Evolutionary conservation across 2,113 vertebrate species (phyloP).

Genomic region (Calyptomena viridis): DNA sequence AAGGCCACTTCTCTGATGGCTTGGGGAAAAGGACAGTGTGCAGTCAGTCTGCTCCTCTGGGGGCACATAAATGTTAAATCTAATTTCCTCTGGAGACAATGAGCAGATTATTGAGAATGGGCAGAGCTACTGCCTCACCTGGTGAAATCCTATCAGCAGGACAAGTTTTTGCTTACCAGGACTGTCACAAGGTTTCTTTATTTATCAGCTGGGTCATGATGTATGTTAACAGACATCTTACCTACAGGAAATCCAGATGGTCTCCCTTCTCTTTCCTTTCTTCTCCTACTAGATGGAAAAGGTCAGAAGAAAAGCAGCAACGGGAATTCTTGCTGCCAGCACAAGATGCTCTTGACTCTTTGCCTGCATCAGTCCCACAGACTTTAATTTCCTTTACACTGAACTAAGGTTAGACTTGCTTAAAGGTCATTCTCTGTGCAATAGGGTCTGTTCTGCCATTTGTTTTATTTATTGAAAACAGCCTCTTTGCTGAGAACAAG

Average conservation of each 20-base stretch:
- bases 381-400: constrained; percentile 62
- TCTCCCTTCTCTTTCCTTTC: background rate
- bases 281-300: constrained; percentile 9
- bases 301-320: constrained; percentile 45
- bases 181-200: background rate
- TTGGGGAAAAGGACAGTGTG: background rate
- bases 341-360: constrained; percentile 23
- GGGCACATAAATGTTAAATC: background rate
- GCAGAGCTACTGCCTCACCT: background rate
- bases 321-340: constrained; percentile 50
- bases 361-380: constrained; percentile 19
- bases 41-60: background rate
- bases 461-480: constrained; percentile 60
- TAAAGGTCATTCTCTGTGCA: constrained; percentile 59
- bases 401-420: constrained; percentile 24
- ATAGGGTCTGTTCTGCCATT: constrained; percentile 22
- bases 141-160: background rate
- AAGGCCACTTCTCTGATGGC: background rate
- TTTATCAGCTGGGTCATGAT: background rate
- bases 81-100: background rate
- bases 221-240: background rate
- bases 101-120: background rate
- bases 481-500: background rate
- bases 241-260: background rate
- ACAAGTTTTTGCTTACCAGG: background rate